These are phyloP conservation scores for Brachyhypopomus gauderio DNA, from an alignment of 2,113 vertebrate genomes.

Conservation along the genomic window DNA sequence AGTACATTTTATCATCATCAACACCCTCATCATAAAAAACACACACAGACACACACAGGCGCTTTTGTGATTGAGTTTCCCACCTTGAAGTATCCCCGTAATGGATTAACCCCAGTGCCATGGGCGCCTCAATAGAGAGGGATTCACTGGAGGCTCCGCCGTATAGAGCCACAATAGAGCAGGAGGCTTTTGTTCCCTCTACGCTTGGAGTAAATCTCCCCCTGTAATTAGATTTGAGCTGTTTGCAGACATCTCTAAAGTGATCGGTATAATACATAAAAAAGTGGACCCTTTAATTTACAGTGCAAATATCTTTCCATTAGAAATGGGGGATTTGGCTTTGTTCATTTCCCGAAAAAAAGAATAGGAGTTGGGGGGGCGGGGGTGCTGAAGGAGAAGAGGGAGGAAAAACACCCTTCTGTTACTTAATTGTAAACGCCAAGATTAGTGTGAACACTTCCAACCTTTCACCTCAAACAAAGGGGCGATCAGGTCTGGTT, in stretches of 20 bases:
- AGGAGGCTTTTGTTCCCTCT: constrained; percentile 67
- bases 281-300: constrained; percentile 73
- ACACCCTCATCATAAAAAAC: too few species aligned
- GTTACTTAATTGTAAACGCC: constrained; percentile 89
- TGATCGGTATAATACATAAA: constrained; percentile 67
- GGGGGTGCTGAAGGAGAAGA: background rate
- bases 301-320: constrained; percentile 83
- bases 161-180: constrained; percentile 64
- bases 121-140: constrained; percentile 68
- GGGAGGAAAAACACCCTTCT: constrained; percentile 72
- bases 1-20: too few species aligned
- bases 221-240: constrained; percentile 77
- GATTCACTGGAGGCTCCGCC: constrained; percentile 68
- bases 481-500: constrained; percentile 89
- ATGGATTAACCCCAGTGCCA: constrained; percentile 70
- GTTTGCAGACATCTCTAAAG: constrained; percentile 76
- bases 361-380: constrained; percentile 62
- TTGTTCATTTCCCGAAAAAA: constrained; percentile 73
- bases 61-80: constrained; percentile 55
- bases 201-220: constrained; percentile 72
- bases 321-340: constrained; percentile 70
- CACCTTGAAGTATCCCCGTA: constrained; percentile 66
- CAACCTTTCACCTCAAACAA: constrained; percentile 93
- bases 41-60: constrained; percentile 20
- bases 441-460: constrained; percentile 90